Evolutionary conservation across 2,113 vertebrate genomes (phyloP).

Genomic region (Seriola rivoliana): DNA sequence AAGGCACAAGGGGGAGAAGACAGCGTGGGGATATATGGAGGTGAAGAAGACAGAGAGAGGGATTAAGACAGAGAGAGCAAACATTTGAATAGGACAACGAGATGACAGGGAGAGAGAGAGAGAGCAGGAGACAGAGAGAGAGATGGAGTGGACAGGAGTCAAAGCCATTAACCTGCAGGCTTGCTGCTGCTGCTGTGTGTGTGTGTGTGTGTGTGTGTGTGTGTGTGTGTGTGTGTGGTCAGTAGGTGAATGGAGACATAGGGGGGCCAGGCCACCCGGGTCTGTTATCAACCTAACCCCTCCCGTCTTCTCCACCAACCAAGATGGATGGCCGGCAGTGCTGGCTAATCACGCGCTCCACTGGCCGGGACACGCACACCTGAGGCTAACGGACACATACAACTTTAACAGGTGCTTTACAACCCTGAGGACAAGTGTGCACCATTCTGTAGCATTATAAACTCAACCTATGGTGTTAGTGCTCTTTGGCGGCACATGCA

Average conservation of each 20-base stretch:
- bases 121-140: slow-evolving; percentile 19
- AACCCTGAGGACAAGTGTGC: slow-evolving; percentile 30
- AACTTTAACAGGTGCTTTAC: slow-evolving; percentile 36
- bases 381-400: slow-evolving; percentile 52
- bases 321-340: slow-evolving; percentile 75
- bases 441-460: neutral
- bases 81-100: slow-evolving; percentile 62
- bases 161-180: slow-evolving; percentile 70
- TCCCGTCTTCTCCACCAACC: slow-evolving; percentile 48
- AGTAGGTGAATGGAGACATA: slow-evolving; percentile 47
- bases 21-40: neutral
- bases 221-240: slow-evolving; percentile 29
- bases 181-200: slow-evolving; percentile 6
- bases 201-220: slow-evolving; percentile 24
- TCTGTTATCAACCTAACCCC: slow-evolving; percentile 57
- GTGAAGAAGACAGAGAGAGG: slow-evolving; percentile 29
- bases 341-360: slow-evolving; percentile 72
- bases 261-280: slow-evolving; percentile 39
- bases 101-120: slow-evolving; percentile 36
- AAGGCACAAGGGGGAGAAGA: neutral
- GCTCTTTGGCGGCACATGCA: neutral
- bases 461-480: neutral
- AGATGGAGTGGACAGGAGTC: slow-evolving; percentile 57
- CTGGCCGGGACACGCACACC: slow-evolving; percentile 60
- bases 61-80: slow-evolving; percentile 57